A percentile compares a stretch with the other conserved stretches of the same genome.
These are phyloP conservation scores for Latheticus oryzae DNA, from an alignment of 2,888 invertebrate species.

Conservation along the genomic window DNA sequence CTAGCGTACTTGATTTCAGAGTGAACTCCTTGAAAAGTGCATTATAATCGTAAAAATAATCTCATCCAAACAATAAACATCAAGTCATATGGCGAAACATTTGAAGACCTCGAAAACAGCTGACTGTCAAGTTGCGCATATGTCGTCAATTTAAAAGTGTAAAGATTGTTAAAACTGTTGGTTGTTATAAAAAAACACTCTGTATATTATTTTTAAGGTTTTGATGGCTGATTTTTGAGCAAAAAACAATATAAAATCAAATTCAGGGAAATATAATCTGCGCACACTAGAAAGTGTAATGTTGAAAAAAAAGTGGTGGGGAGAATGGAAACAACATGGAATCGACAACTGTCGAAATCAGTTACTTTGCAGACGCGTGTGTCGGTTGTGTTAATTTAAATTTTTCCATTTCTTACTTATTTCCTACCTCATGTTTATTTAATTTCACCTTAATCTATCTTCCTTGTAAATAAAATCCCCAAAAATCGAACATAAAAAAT, in stretches of 20 bases:
- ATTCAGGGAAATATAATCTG: slow-evolving; percentile 19
- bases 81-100: slow-evolving; percentile 12
- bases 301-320: slow-evolving; percentile 34
- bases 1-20: no score
- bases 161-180: no score
- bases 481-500: slow-evolving; percentile 4
- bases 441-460: slow-evolving; percentile 12
- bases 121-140: slow-evolving; percentile 7
- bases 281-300: slow-evolving; percentile 39
- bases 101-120: slow-evolving; percentile 14
- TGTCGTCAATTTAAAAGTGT: slow-evolving; percentile 9
- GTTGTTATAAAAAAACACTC: no score
- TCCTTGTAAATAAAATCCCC: slow-evolving; percentile 4
- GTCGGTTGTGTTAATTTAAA: slow-evolving; percentile 47
- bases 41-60: no score
- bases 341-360: slow-evolving; percentile 51
- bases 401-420: slow-evolving; percentile 47
- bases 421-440: slow-evolving; percentile 37
- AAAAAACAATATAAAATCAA: slow-evolving; percentile 11
- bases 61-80: no score
- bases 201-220: no score
- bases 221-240: no score
- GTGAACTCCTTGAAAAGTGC: no score
- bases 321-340: slow-evolving; percentile 51
- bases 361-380: slow-evolving; percentile 49